phyloP scores from a whole-genome alignment of 2,113 vertebrate species.

The Labeo rohita region DNA sequence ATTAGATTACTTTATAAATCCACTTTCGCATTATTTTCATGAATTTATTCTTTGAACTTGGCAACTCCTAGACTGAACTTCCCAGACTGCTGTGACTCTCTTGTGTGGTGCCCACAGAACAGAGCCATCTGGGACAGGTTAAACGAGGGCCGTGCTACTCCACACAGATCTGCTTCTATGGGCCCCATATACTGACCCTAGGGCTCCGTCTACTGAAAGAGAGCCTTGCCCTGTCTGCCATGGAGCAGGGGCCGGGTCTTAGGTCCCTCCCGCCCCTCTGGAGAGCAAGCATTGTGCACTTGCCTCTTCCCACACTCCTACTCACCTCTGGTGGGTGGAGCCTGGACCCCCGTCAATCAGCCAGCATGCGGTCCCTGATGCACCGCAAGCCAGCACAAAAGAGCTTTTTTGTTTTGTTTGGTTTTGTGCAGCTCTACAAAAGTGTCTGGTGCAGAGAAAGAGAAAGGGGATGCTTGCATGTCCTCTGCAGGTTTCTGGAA shows the following conservation, averaged over 20 bases:
- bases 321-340: slow-evolving; percentile 56
- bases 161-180: slow-evolving; percentile 38
- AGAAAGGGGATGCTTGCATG: slow-evolving; percentile 10
- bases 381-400: slow-evolving; percentile 44
- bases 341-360: slow-evolving; percentile 54
- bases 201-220: slow-evolving; percentile 48
- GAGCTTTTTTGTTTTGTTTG: slow-evolving; percentile 50
- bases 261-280: slow-evolving; percentile 25
- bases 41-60: slow-evolving; percentile 40
- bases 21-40: background rate
- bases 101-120: slow-evolving; percentile 34
- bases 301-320: slow-evolving; percentile 60
- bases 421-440: slow-evolving; percentile 52
- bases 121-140: slow-evolving; percentile 52
- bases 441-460: slow-evolving; percentile 48
- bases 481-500: slow-evolving; percentile 22
- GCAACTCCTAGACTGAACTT: slow-evolving; percentile 36
- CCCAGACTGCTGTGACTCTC: slow-evolving; percentile 19
- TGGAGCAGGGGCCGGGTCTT: slow-evolving; percentile 40
- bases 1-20: background rate
- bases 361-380: slow-evolving; percentile 42
- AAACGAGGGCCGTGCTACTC: slow-evolving; percentile 31
- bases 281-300: slow-evolving; percentile 47
- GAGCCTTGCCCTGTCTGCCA: slow-evolving; percentile 53
- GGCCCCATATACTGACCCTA: slow-evolving; percentile 52